Percentiles rank a stretch among this genome's conserved stretches.
These are phyloP conservation scores for Corythornis madagascariensis DNA, from an alignment of 2,113 vertebrate genomes.

Conservation along the genomic window DNA sequence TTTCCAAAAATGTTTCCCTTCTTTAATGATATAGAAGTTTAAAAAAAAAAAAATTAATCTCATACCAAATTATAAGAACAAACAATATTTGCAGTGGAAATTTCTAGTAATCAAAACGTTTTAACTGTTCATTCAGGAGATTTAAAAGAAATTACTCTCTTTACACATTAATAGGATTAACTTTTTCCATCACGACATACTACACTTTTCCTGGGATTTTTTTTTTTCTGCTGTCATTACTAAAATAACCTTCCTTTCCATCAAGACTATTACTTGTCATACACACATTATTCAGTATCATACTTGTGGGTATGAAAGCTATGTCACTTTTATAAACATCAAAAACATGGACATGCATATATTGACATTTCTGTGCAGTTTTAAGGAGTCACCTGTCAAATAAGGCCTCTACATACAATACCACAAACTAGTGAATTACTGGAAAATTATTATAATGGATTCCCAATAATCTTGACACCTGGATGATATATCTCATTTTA, in stretches of 20 bases:
- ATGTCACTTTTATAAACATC: constrained; percentile 66
- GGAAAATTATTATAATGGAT: constrained; percentile 39
- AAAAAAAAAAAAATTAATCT: constrained; percentile 57
- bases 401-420: constrained; percentile 66
- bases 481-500: constrained; percentile 17
- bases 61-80: constrained; percentile 56
- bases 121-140: constrained; percentile 46
- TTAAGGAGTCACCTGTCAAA: constrained; percentile 63
- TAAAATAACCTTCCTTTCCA: constrained; percentile 62
- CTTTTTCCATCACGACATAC: constrained; percentile 29
- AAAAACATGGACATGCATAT: constrained; percentile 69
- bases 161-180: constrained; percentile 25
- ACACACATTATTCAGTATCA: constrained; percentile 42
- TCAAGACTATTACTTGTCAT: constrained; percentile 57
- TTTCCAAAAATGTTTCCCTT: constrained; percentile 58
- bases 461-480: constrained; percentile 37
- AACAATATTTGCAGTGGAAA: constrained; percentile 51
- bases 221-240: constrained; percentile 45
- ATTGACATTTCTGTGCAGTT: constrained; percentile 64
- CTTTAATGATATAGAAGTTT: constrained; percentile 55
- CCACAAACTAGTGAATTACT: constrained; percentile 57
- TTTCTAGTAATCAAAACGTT: constrained; percentile 49
- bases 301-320: constrained; percentile 57
- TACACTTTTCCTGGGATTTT: constrained; percentile 48
- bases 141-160: constrained; percentile 30